Percentiles rank a stretch among this genome's conserved stretches.
phyloP scores from a whole-genome alignment of 53 echinoderm and acorn worm species.

The Echinometra lucunter region DNA sequence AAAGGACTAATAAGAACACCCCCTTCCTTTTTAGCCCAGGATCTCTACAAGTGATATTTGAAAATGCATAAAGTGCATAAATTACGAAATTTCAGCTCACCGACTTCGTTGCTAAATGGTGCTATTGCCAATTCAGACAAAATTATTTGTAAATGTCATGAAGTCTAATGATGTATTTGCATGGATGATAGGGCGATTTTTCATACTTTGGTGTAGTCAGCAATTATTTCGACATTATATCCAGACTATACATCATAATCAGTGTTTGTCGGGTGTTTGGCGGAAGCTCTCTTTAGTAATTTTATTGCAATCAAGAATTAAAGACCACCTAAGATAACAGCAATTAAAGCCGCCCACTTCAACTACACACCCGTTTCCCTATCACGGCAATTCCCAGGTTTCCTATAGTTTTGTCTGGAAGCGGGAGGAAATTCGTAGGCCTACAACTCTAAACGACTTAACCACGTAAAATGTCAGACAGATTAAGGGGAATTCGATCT shows the following conservation, averaged over 20 bases:
- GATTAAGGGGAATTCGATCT: not conserved
- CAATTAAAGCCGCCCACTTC: conserved; percentile 5
- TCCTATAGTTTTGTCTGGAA: not conserved
- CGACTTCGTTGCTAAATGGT: no score
- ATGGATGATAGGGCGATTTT: no score
- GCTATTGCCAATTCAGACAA: no score
- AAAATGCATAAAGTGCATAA: no score
- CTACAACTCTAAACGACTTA: not conserved
- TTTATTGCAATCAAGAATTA: conserved; percentile 1
- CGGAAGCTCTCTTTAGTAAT: not conserved
- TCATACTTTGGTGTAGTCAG: no score
- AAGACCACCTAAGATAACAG: not conserved
- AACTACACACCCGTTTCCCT: not conserved
- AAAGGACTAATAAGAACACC: no score
- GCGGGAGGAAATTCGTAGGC: not conserved
- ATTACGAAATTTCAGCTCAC: no score
- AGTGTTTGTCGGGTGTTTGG: not conserved
- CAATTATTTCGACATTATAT: not conserved
- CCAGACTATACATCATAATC: not conserved
- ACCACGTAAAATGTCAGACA: not conserved
- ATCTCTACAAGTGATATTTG: no score
- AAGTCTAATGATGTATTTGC: no score
- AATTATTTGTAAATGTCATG: no score
- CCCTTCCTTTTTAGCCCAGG: no score
- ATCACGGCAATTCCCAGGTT: not conserved